phyloP scores from a whole-genome alignment of 2,113 vertebrate species.

The Myiozetetes cayanensis region DNA sequence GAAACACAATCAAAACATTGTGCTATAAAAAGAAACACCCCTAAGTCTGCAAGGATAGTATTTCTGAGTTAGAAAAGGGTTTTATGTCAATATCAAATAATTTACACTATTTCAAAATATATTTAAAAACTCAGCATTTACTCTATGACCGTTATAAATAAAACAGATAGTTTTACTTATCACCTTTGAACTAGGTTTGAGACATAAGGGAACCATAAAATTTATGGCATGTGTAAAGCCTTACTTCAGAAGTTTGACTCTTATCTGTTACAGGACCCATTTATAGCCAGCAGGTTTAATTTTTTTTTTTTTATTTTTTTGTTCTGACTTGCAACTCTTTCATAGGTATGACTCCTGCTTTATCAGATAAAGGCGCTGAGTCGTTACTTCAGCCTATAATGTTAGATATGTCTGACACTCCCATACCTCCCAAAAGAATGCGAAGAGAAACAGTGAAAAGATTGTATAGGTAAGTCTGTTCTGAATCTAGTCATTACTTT shows the following conservation, averaged over 20 bases:
- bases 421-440: conserved; percentile 75
- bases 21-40: conserved; percentile 21
- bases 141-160: background rate
- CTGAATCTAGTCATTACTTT: background rate
- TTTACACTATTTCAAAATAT: background rate
- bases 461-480: conserved; percentile 55
- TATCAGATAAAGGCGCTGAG: conserved; percentile 54
- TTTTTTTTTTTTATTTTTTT: too few species aligned
- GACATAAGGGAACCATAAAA: background rate
- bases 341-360: conserved; percentile 74
- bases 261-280: background rate
- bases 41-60: background rate
- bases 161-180: background rate
- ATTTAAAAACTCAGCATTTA: background rate
- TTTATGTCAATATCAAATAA: background rate
- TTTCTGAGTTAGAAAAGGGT: background rate
- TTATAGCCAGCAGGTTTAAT: background rate
- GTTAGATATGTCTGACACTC: conserved; percentile 55
- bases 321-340: background rate
- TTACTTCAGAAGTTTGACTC: background rate
- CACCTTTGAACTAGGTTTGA: background rate
- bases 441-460: conserved; percentile 70
- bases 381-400: conserved; percentile 27
- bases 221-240: background rate
- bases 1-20: conserved; percentile 40